phyloP scores from a whole-genome alignment of 2,113 vertebrate species.

The Cygnus atratus region DNA sequence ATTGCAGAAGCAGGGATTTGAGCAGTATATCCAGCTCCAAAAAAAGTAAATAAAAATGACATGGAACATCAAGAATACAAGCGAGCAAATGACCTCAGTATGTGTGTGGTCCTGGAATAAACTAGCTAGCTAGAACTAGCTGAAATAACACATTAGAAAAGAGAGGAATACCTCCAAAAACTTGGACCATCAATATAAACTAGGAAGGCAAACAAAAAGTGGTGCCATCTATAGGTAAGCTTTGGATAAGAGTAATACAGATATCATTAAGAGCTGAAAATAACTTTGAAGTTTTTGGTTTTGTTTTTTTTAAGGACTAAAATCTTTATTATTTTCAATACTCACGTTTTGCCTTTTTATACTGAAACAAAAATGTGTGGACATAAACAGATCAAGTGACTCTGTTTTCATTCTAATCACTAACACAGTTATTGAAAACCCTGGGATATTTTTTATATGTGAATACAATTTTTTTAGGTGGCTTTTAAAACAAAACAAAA shows the following conservation, averaged over 20 bases:
- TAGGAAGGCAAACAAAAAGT: rapidly evolving
- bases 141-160: neutral
- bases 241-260: neutral
- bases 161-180: neutral
- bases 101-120: neutral
- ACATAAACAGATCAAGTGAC: neutral
- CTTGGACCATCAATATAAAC: neutral
- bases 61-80: neutral
- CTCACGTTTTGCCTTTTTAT: neutral
- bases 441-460: neutral
- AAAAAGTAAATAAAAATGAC: rapidly evolving
- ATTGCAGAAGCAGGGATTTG: neutral
- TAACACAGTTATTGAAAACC: neutral
- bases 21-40: rapidly evolving
- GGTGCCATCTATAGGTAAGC: neutral
- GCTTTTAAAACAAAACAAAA: neutral
- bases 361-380: neutral
- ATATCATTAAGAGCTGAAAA: neutral
- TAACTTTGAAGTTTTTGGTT: neutral
- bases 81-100: neutral
- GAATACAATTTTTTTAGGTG: neutral
- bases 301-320: rapidly evolving
- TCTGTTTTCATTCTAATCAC: neutral
- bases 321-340: neutral
- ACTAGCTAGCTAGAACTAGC: neutral